These are phyloP conservation scores for Malurus leucopterus DNA, from an alignment of 2,797 vertebrate genomes.

Conservation along the genomic window DNA sequence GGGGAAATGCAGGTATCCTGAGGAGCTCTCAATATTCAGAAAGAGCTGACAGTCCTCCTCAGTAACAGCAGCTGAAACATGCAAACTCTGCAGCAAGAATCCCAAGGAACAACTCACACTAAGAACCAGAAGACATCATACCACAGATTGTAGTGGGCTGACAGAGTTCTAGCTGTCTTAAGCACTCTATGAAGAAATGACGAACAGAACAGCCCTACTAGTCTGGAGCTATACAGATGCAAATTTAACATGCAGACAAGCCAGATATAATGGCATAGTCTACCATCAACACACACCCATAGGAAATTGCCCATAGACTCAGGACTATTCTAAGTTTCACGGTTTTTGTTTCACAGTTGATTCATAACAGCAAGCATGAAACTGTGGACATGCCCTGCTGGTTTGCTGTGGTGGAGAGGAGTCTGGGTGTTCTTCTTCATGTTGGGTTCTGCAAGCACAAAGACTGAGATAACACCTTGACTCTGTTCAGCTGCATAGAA, in stretches of 20 bases:
- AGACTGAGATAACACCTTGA: background rate
- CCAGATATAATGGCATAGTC: background rate
- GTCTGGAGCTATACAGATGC: background rate
- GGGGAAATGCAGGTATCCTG: background rate
- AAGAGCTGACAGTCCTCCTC: background rate
- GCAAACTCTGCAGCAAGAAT: background rate
- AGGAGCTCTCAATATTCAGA: background rate
- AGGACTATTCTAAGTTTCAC: background rate
- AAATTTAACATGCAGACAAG: background rate
- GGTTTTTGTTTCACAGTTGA: background rate
- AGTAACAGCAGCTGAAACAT: background rate
- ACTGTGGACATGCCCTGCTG: background rate
- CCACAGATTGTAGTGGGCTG: rapidly evolving
- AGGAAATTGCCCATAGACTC: background rate
- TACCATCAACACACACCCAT: background rate
- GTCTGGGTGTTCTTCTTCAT: background rate
- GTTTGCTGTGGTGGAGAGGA: background rate
- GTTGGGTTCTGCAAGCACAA: background rate
- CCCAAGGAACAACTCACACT: background rate
- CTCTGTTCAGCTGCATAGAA: background rate
- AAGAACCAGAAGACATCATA: background rate
- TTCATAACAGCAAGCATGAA: background rate
- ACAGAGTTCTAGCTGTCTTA: background rate
- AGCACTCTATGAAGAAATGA: rapidly evolving
- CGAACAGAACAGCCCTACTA: background rate